Evolutionary conservation across 2,797 vertebrate species (phyloP), one percentile per base, ranked within the genome.

Genomic region (Cynodonichthys magdalenae): DNA sequence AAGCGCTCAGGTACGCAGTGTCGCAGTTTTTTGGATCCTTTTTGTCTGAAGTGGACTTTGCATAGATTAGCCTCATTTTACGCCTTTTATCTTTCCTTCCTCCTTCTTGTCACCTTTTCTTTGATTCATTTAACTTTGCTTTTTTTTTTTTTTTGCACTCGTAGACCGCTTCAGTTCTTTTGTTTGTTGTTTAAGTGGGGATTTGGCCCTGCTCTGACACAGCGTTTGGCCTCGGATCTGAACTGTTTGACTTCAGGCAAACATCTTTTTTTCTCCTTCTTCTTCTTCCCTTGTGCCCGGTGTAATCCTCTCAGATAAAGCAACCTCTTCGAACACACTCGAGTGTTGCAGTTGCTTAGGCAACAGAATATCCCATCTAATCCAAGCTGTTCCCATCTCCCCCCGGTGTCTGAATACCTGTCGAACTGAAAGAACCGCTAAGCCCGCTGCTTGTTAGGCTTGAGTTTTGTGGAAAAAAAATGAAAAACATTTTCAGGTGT

Each of bases 251-350:
- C 86, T 88, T 68, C 41, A 59, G 65, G 67, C 73, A 82, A 80
- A 75, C 77, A 44, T 71, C 58, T 71, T 79, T 56, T 20, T 27
- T n/a, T 53, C 2, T n/a, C 34, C 8, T 27, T n/a, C 12, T 17
- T 41, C 42, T 53, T 18, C 3, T 3, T 15, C 34, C 36, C 28
- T 27, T 63, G 51, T 59, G 31, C 69, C 51, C 53, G 4, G 73
- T 87, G 84, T 91, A 91, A 91, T 91, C 87, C 86, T 82, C 54
- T 51, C 71, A 85, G 87, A 91, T 88, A 87, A 89, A 88, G 77
- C 75, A 74, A 76, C 82, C 80, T 86, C 74, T 80, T 74, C 66
- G 15, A 85, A 84, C 81, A 89, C 79, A 84, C 76, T 48, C 53
- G 73, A 90, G 87, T 89, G 83, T 75, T 81, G 78, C 86, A 87